Evolutionary conservation across 2,888 invertebrate species (phyloP).

Genomic region (Tetheella fluctuosa): DNA sequence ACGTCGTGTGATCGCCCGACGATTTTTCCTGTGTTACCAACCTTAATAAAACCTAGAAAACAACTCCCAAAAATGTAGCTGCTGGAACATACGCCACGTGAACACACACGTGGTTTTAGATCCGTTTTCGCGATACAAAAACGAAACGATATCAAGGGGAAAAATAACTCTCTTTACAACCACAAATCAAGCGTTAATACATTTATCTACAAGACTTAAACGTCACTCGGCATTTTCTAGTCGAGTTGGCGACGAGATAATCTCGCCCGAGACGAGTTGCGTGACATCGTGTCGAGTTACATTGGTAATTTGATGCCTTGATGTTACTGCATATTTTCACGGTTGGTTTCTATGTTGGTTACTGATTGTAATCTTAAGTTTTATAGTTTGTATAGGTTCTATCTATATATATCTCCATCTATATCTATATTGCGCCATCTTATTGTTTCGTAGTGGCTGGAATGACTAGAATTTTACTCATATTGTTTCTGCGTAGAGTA

Average conservation of each 20-base stretch:
- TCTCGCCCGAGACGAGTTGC: slow-evolving; percentile 16
- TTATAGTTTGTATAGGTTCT: neutral
- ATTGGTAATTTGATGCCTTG: slow-evolving; percentile 15
- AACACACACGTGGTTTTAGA: too few species aligned
- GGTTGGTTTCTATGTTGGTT: neutral
- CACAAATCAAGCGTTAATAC: slow-evolving; percentile 10
- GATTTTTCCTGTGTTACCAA: too few species aligned
- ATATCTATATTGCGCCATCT: neutral
- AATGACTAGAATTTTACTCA: too few species aligned
- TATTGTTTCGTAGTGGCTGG: neutral
- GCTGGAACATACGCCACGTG: too few species aligned
- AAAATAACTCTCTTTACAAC: neutral
- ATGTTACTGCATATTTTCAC: slow-evolving; percentile 2
- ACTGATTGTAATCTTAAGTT: slow-evolving; percentile 2
- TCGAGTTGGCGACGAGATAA: slow-evolving; percentile 14
- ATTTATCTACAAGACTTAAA: slow-evolving; percentile 10
- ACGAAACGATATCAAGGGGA: neutral
- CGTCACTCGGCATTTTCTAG: slow-evolving; percentile 12
- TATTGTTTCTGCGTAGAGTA: too few species aligned
- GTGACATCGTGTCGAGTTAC: slow-evolving; percentile 20
- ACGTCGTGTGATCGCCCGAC: too few species aligned
- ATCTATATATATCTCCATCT: too few species aligned
- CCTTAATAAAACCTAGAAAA: too few species aligned
- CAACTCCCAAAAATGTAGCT: too few species aligned
- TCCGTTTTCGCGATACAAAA: neutral